Evolutionary conservation across 2,888 invertebrate genomes (phyloP), one percentile per base, ranked within the genome.

Genomic region (Baronia brevicornis): DNA sequence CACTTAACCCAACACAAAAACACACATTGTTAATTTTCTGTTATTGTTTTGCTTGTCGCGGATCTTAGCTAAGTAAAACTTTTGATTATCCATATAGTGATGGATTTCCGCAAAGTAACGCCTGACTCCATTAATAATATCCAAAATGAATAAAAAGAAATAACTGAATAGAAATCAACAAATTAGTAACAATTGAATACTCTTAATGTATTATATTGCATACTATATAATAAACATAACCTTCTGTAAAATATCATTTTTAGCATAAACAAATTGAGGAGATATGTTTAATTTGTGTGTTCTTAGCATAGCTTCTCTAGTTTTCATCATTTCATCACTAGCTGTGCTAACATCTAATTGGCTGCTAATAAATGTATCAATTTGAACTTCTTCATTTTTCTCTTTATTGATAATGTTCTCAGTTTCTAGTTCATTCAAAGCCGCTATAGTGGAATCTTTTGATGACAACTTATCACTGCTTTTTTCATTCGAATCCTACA

Each of bases 261-360:
- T 78, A 5, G 60, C 50, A 45, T 79, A 82, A 7, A 67, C 60
- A 57, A 80, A 80, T 43, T 69, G 61, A 3, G 80, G 80, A 2
- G 79, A 77, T 8, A 58, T 48, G 44, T 77, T 68, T 26, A 82
- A 54, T 36, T 78, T 68, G 38, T 70, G 70, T 46, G 72, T 61
- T 39, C 66, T 75, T 6, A 74, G 33, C 28, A 74, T 56, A 56
- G 68, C 69, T 19, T 75, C 67, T 50, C 68, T 66, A 5, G 72
- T 66, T 36, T 59, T 64, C n/a, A 61, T 60, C n/a, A 67, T 66
- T 10, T 67, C 66, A 17, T 67, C 65, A 36, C 52, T 66, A 0
- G 39, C 54, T 7, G 43, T 40, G 33, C 58, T 67, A 1, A 43
- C 40, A 8, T 73, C 44, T 5, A 61, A 14, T 41, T 64, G 58